Conservation (phyloP, 1,140 invertebrate genomes). For the Aphelenchoides avenae region DNA sequence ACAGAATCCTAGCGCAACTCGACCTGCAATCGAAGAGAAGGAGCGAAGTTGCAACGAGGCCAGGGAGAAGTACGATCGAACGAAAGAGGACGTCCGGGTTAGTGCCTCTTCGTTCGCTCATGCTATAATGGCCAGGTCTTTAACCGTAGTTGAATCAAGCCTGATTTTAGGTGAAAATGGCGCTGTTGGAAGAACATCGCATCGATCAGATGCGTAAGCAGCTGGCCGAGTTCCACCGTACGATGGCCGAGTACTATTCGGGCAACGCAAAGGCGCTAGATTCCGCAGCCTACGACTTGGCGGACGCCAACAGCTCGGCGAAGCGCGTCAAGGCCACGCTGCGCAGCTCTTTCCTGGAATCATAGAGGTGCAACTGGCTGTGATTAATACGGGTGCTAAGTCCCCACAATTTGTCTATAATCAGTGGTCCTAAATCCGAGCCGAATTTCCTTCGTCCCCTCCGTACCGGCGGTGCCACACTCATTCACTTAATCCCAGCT, state of each 20-base stretch:
- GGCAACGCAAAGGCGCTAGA: slow-evolving; percentile 17
- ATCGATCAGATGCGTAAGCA: slow-evolving; percentile 15
- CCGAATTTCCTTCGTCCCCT: slow-evolving; percentile 12
- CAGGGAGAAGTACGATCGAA: slow-evolving; percentile 15
- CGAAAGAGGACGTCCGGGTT: slow-evolving; percentile 23
- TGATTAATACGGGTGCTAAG: no score
- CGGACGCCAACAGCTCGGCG: no score
- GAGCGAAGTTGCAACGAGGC: slow-evolving; percentile 2
- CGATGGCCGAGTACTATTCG: neutral
- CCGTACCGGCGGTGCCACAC: no score
- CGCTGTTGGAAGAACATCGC: slow-evolving; percentile 21
- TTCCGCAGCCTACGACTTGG: no score
- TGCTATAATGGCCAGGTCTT: neutral
- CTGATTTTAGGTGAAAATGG: slow-evolving; percentile 21
- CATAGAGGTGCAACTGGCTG: no score
- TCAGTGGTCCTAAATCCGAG: neutral
- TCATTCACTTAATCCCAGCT: no score
- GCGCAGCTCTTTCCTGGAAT: no score
- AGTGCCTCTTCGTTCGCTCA: neutral
- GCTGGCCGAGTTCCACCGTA: slow-evolving; percentile 16
- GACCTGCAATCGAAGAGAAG: neutral
- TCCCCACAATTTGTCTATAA: slow-evolving; percentile 13
- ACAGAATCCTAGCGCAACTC: slow-evolving; percentile 5
- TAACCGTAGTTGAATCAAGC: slow-evolving; percentile 5
- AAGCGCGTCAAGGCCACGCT: no score